Percentiles rank a stretch among this genome's conserved stretches.
These are phyloP conservation scores for Marasmarcha lunaedactyla DNA, from an alignment of 2,888 invertebrate genomes.

Conservation along the genomic window DNA sequence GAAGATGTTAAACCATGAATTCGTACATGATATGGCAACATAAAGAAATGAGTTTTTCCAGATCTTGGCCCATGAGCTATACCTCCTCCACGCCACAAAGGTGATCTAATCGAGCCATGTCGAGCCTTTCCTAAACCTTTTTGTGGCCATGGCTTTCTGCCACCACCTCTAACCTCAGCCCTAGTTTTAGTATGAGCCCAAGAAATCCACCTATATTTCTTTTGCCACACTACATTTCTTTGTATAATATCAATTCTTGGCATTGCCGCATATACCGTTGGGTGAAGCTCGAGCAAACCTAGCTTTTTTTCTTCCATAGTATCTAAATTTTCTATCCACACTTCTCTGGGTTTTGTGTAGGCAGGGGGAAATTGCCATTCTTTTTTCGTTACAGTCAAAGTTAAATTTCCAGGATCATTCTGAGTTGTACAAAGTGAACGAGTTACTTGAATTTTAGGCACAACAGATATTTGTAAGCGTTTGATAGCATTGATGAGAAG, in stretches of 20 bases:
- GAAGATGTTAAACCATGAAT: conserved; percentile 85
- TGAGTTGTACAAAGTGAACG: conserved; percentile 26
- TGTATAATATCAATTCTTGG: conserved; percentile 91
- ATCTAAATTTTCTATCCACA: conserved; percentile 89
- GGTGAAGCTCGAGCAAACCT: conserved; percentile 91
- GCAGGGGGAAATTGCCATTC: conserved; percentile 61
- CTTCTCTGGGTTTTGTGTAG: conserved; percentile 77
- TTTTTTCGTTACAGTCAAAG: conserved; percentile 40
- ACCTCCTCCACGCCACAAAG: conserved; percentile 87
- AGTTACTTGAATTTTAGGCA: conserved; percentile 32
- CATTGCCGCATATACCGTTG: conserved; percentile 83
- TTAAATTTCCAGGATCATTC: conserved; percentile 14
- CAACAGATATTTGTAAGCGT: conserved; percentile 35
- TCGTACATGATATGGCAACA: conserved; percentile 85
- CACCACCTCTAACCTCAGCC: conserved; percentile 90
- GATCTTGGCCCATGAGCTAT: conserved; percentile 91
- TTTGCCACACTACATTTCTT: conserved; percentile 89
- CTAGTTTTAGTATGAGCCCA: conserved; percentile 83
- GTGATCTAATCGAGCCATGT: conserved; percentile 93
- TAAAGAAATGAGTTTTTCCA: conserved; percentile 91
- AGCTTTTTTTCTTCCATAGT: conserved; percentile 80
- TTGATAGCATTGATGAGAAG: conserved; percentile 44
- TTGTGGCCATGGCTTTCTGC: conserved; percentile 96
- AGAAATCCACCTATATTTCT: conserved; percentile 82
- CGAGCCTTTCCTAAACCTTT: conserved; percentile 92